phyloP scores from a whole-genome alignment of 2,888 invertebrate genomes.

The Temnothorax unifasciatus region DNA sequence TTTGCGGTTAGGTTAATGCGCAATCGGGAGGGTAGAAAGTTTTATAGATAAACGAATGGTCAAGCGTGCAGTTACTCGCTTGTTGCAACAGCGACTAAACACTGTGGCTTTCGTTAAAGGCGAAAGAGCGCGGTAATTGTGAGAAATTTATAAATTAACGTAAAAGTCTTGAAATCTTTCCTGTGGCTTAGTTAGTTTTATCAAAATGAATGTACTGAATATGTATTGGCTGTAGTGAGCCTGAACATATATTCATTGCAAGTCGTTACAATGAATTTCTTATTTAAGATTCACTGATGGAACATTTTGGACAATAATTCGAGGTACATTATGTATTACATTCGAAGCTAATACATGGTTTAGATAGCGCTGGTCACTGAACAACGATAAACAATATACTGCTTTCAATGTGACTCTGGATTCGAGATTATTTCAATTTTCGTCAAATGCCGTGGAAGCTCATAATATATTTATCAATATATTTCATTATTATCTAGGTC shows the following conservation, averaged over 20 bases:
- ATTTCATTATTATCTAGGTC: constrained; percentile 67
- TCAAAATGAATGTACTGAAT: background rate
- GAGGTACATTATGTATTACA: background rate
- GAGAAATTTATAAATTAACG: constrained; percentile 29
- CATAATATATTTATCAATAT: constrained; percentile 70
- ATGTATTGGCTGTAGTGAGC: background rate
- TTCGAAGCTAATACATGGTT: background rate
- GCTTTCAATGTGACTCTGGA: background rate
- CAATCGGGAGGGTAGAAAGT: constrained; percentile 28
- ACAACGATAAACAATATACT: background rate
- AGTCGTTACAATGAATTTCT: background rate
- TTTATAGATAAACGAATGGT: constrained; percentile 47
- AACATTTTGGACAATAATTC: background rate
- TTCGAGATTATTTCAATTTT: constrained; percentile 63
- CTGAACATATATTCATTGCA: background rate
- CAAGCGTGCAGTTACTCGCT: constrained; percentile 31
- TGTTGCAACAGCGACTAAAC: constrained; percentile 10
- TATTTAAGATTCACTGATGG: background rate
- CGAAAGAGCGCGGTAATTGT: background rate
- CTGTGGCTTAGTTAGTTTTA: background rate
- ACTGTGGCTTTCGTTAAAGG: background rate
- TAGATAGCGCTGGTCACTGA: background rate
- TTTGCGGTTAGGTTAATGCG: constrained; percentile 35
- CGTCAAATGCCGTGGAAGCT: constrained; percentile 61
- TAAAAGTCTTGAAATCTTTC: constrained; percentile 2